Conservation (phyloP, 1,140 invertebrate species). For the Triops cancriformis region DNA sequence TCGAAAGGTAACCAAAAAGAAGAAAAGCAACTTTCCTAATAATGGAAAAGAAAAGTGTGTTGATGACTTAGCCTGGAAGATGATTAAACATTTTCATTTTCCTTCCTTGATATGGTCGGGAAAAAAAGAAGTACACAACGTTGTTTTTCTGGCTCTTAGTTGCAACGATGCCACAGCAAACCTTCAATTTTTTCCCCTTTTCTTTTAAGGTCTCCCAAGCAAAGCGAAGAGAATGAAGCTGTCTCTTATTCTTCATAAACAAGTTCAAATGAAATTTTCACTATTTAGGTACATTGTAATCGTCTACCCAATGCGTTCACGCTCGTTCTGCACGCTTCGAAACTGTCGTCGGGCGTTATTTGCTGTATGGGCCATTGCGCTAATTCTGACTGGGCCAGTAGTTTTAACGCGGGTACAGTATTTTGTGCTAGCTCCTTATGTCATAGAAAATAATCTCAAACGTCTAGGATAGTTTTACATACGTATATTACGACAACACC, state of each 20-base stretch:
- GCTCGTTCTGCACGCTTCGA: constrained; percentile 37
- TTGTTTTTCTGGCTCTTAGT: too few relatives aligned
- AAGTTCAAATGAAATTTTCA: not conserved
- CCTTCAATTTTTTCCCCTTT: not conserved
- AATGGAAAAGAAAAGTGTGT: not conserved
- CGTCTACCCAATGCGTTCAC: constrained; percentile 38
- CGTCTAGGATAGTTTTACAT: constrained; percentile 35
- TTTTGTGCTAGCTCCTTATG: too few relatives aligned
- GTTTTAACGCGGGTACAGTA: constrained; percentile 34
- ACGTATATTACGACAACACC: constrained; percentile 37
- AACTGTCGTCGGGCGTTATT: constrained; percentile 36
- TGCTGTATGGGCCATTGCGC: constrained; percentile 36
- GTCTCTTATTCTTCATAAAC: too few relatives aligned
- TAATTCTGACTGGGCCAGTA: constrained; percentile 35
- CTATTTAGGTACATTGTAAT: constrained; percentile 38
- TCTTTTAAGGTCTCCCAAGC: too few relatives aligned
- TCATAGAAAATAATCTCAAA: not conserved
- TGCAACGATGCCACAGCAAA: too few relatives aligned
- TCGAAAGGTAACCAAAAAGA: constrained; percentile 32
- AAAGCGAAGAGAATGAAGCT: too few relatives aligned
- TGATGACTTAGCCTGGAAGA: not conserved
- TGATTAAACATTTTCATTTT: not conserved
- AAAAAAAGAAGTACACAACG: too few relatives aligned
- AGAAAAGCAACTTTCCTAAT: not conserved
- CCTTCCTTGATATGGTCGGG: too few relatives aligned